These are phyloP conservation scores for Danaus melanippus DNA, from an alignment of 1,140 invertebrate species.

Conservation along the genomic window DNA sequence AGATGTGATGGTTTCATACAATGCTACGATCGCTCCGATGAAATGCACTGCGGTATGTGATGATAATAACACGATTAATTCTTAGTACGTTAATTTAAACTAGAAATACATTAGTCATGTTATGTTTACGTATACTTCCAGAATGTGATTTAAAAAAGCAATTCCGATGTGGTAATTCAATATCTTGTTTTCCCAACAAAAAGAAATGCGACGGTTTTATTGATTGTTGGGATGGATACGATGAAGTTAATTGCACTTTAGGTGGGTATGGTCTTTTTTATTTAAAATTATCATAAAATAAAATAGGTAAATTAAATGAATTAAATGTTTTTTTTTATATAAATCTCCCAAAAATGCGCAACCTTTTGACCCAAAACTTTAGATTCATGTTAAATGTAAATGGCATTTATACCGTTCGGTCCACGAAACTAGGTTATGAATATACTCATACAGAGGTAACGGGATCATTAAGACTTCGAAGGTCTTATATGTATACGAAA, in stretches of 20 bases:
- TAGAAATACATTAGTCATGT: neutral
- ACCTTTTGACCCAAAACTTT: too few relatives aligned
- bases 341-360: too few relatives aligned
- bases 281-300: constrained; percentile 19
- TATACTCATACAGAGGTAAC: constrained; percentile 42
- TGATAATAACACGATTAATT: constrained; percentile 1
- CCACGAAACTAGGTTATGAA: constrained; percentile 49
- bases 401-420: constrained; percentile 41
- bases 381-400: constrained; percentile 24
- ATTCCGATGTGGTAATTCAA: constrained; percentile 84
- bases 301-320: constrained; percentile 12
- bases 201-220: constrained; percentile 82
- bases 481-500: too few relatives aligned
- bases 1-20: constrained; percentile 84
- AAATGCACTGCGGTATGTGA: constrained; percentile 81
- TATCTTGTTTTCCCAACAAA: constrained; percentile 80
- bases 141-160: constrained; percentile 79
- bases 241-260: constrained; percentile 83
- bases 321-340: too few relatives aligned
- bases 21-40: constrained; percentile 86
- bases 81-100: neutral
- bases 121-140: constrained; percentile 52
- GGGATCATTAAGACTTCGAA: constrained; percentile 21
- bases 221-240: constrained; percentile 86
- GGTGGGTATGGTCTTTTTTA: constrained; percentile 60